These are phyloP conservation scores for Paracentrotus lividus DNA, from an alignment of 53 echinoderm and acorn worm genomes.

Conservation along the genomic window DNA sequence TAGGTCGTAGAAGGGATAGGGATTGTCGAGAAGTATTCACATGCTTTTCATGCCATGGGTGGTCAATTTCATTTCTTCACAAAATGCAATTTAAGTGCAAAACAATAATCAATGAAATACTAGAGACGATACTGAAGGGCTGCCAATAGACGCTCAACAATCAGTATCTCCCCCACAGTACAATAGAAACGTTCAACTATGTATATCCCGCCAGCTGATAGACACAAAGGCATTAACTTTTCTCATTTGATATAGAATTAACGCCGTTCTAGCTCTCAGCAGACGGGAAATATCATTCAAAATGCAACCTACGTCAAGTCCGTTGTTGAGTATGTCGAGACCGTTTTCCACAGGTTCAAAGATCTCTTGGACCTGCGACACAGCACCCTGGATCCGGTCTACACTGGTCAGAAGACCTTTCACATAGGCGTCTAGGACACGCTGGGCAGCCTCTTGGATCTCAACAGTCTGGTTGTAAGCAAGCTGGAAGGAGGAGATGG, in stretches of 20 bases:
- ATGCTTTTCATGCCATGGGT: neutral
- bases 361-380: constrained; percentile 66
- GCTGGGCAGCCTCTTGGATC: constrained; percentile 77
- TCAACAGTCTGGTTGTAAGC: constrained; percentile 81
- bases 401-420: constrained; percentile 74
- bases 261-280: too few relatives aligned
- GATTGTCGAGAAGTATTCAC: neutral
- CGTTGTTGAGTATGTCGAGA: constrained; percentile 69
- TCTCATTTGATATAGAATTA: neutral
- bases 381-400: constrained; percentile 73
- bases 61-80: neutral
- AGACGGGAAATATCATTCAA: neutral
- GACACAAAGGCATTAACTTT: neutral
- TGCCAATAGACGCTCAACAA: too few relatives aligned
- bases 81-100: neutral
- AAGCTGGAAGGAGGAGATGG: constrained; percentile 71
- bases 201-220: too few relatives aligned
- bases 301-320: constrained; percentile 72
- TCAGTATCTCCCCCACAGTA: too few relatives aligned
- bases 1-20: neutral
- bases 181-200: too few relatives aligned
- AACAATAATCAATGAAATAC: too few relatives aligned
- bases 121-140: too few relatives aligned
- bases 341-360: constrained; percentile 88
- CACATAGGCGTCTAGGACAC: constrained; percentile 86